Evolutionary conservation across 2,113 vertebrate genomes (phyloP).

Genomic region (Protobothrops mucrosquamatus): DNA sequence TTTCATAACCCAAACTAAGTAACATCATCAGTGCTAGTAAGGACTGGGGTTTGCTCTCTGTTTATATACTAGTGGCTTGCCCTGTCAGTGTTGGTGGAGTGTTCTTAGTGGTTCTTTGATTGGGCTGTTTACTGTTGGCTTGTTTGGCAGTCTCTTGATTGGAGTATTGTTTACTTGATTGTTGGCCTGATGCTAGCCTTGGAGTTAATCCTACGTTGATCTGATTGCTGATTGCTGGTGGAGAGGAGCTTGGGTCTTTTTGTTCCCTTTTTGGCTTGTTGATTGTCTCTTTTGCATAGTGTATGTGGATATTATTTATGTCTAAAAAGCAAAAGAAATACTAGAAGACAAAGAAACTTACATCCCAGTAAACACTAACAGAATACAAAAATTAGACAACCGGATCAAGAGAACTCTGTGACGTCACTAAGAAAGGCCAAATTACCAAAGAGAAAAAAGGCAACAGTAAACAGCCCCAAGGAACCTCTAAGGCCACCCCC

Average conservation of each 20-base stretch:
- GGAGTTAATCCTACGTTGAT: neutral
- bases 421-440: neutral
- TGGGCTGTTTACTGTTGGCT: neutral
- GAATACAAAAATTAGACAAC: neutral
- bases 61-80: neutral
- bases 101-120: neutral
- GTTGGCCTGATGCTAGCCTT: neutral
- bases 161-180: neutral
- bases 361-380: neutral
- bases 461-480: neutral
- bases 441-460: neutral
- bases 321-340: neutral
- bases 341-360: neutral
- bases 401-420: neutral
- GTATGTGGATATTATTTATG: neutral
- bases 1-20: neutral
- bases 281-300: neutral
- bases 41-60: neutral
- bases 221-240: neutral
- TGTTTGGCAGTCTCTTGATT: neutral
- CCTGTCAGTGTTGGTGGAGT: neutral
- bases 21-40: neutral
- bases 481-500: neutral
- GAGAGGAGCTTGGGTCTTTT: neutral
- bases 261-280: neutral